A percentile compares a stretch with the other conserved stretches of the same genome.
Conservation (phyloP, 2,113 vertebrate species). For the Burhinus oedicnemus region DNA sequence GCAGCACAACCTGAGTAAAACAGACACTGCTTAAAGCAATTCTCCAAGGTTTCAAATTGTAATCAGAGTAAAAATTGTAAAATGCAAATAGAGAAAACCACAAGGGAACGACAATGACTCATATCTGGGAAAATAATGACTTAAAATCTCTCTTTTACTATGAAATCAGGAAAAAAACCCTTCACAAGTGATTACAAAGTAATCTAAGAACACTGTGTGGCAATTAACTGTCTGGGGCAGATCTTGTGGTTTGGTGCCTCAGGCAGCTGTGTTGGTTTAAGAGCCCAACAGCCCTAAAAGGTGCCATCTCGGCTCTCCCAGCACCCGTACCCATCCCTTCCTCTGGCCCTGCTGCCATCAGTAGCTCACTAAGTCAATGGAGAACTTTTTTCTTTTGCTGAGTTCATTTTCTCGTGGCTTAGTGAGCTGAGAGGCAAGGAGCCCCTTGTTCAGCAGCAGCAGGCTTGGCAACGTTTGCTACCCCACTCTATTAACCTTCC, state of each 20-base stretch:
- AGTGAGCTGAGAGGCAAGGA: neutral
- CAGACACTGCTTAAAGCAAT: neutral
- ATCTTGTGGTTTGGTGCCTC: neutral
- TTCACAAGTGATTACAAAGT: neutral
- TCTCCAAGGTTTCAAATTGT: neutral
- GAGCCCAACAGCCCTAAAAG: neutral
- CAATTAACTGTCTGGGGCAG: neutral
- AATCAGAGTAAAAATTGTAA: neutral
- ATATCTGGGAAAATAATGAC: neutral
- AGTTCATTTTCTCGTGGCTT: neutral
- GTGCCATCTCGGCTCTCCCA: neutral
- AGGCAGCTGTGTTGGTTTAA: neutral
- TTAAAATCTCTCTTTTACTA: neutral
- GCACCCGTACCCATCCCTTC: too few species aligned
- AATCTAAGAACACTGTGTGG: neutral
- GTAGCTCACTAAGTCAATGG: neutral
- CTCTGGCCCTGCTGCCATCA: neutral
- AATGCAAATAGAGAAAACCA: slow-evolving; percentile 5
- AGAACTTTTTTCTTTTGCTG: neutral
- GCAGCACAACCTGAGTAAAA: neutral
- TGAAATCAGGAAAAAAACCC: neutral
- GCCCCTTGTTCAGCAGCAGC: neutral
- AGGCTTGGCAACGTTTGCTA: rapidly evolving
- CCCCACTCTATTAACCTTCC: neutral
- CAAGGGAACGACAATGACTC: neutral